Conservation (phyloP, 2,888 invertebrate genomes). For the Drosophila cyrtoloma region DNA sequence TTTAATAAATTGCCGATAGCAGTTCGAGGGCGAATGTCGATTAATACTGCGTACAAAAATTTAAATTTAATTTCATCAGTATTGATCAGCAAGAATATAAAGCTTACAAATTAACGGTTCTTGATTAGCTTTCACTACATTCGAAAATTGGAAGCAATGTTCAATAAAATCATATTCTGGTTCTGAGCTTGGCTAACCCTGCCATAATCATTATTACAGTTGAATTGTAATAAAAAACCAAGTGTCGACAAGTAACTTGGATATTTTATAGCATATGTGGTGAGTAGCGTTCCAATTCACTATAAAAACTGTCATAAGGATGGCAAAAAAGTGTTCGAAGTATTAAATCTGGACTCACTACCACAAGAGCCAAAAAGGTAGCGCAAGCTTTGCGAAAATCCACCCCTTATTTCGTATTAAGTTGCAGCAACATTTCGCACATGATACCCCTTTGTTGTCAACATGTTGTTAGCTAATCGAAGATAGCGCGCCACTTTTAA, state of each 20-base stretch:
- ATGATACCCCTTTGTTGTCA: slow-evolving; percentile 33
- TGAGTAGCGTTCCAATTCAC: neutral
- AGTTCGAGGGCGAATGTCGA: neutral
- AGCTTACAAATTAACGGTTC: neutral
- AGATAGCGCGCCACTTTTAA: slow-evolving; percentile 29
- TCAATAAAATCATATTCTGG: neutral
- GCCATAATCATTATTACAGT: slow-evolving; percentile 1
- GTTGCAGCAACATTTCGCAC: slow-evolving; percentile 18
- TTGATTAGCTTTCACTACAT: neutral
- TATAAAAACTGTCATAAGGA: neutral
- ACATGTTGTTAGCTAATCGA: slow-evolving; percentile 27
- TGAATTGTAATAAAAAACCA: slow-evolving; percentile 1
- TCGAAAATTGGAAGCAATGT: neutral
- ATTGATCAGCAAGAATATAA: neutral
- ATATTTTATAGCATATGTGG: slow-evolving; percentile 19
- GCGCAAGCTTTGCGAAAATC: slow-evolving; percentile 1
- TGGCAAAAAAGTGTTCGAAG: neutral
- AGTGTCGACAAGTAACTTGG: neutral
- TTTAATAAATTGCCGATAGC: slow-evolving; percentile 2
- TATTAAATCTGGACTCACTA: neutral
- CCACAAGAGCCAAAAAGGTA: neutral
- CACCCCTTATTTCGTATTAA: neutral
- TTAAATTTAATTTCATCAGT: neutral
- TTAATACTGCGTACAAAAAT: neutral
- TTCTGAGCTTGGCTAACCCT: neutral